Percentiles rank a stretch among this genome's conserved stretches.
Conservation (phyloP, 2,113 vertebrate genomes). For the Narcine bancroftii region DNA sequence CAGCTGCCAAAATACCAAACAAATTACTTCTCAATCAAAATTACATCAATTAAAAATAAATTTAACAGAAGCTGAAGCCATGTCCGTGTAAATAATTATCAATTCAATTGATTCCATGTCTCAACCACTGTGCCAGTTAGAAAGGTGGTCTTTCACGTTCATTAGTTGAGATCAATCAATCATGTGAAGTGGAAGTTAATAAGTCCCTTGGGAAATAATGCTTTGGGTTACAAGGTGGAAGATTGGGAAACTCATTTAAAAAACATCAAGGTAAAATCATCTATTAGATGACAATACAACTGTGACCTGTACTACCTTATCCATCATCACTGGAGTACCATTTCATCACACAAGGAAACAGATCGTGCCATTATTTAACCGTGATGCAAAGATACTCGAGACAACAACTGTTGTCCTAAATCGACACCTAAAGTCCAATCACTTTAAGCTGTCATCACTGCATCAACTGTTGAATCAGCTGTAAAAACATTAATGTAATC, state of each 20-base stretch:
- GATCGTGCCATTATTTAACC: not conserved
- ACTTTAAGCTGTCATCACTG: not conserved
- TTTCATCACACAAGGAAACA: not conserved
- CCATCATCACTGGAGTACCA: not conserved
- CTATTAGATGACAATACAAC: not conserved
- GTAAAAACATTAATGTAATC: not conserved
- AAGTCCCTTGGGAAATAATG: slow-evolving; percentile 57
- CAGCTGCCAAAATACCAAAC: not conserved
- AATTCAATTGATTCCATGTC: not conserved
- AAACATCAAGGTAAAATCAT: not conserved
- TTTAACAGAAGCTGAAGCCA: not conserved
- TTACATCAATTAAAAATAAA: not conserved
- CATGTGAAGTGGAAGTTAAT: slow-evolving; percentile 61
- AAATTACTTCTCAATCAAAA: not conserved
- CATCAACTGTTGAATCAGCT: not conserved
- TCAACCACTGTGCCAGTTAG: not conserved
- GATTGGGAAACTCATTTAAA: slow-evolving; percentile 43
- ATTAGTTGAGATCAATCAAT: slow-evolving; percentile 58
- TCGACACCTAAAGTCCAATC: not conserved
- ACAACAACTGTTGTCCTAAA: no score
- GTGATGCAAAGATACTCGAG: no score
- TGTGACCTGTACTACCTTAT: not conserved
- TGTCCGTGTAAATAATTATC: not conserved
- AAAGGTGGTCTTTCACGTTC: slow-evolving; percentile 56
- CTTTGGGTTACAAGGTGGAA: slow-evolving; percentile 52